Evolutionary conservation across 2,113 vertebrate genomes (phyloP).

Genomic region (Lagenorhynchus albirostris): DNA sequence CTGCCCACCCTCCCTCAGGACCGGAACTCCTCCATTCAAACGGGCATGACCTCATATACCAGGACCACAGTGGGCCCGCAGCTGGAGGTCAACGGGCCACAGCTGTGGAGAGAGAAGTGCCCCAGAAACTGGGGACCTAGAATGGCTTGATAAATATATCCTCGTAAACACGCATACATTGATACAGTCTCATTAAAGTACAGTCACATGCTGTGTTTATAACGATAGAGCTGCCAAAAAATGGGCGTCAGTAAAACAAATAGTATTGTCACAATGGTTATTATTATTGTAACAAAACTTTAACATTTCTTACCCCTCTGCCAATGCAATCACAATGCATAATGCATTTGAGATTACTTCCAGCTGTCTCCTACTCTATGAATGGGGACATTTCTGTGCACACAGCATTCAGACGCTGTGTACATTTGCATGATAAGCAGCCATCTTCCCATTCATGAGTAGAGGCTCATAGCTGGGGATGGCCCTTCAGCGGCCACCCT

Average conservation of each 20-base stretch:
- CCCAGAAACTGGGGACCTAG: not conserved
- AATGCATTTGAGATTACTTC: slow-evolving; percentile 73
- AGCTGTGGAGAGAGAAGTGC: not conserved
- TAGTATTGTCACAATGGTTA: slow-evolving; percentile 75
- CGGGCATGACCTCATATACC: fast-evolving
- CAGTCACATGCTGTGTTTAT: slow-evolving; percentile 76
- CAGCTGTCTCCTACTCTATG: slow-evolving; percentile 72
- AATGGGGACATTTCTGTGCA: slow-evolving; percentile 59
- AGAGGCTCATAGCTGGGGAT: not conserved
- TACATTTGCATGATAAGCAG: slow-evolving; percentile 62
- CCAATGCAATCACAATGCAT: slow-evolving; percentile 77
- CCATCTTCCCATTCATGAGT: slow-evolving; percentile 66
- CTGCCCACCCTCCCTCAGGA: fast-evolving
- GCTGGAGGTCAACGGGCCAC: not conserved
- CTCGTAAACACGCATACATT: not conserved
- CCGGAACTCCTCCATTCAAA: not conserved
- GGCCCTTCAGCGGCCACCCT: not conserved
- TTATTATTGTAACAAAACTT: slow-evolving; percentile 79
- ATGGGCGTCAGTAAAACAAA: slow-evolving; percentile 76
- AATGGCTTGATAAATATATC: not conserved
- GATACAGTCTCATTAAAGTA: slow-evolving; percentile 60
- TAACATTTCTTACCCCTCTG: slow-evolving; percentile 71
- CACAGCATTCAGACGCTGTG: slow-evolving; percentile 13
- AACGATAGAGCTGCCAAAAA: slow-evolving; percentile 72
- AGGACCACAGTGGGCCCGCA: not conserved